Base-by-base conservation (phyloP, 2,113 vertebrate genomes). In the Zosterops pallidus region DNA sequence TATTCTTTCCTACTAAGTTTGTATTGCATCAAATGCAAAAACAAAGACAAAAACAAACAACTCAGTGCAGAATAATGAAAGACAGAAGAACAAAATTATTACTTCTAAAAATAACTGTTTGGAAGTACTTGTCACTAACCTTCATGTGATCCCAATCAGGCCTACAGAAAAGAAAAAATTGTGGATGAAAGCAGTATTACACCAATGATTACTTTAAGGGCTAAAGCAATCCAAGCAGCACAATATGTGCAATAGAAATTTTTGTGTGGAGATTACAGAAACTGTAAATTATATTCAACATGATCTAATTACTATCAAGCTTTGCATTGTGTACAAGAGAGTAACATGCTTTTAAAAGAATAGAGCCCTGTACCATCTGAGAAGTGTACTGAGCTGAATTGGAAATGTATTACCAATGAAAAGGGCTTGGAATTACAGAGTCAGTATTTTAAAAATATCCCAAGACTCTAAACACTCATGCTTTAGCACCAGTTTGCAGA, bases 91-190 rank as follows among this genome's bases (percentile, higher is more conserved):
- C 17, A 50, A 67, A 89, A 53, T 53, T 41, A 24, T 44, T 89
- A 20, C 22, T 70, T 87, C 26, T 24, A 80, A 57, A 89, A 71
- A n/a, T 49, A 82, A 33, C 33, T 95, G 29, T 82, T 53, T 71
- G 47, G 49, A 89, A 93, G 62, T 59, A 64, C 56, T 89, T 87
- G 46, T n/a, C 26, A 75, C 62, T 88, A 87, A 72, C 47, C 28
- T 95, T 75, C 62, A 25, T 57, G 53, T 80, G 19, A 82, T 83
- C 31, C 42, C 52, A 44, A 15, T 87, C 50, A 94, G 52, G 39
- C 65, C 59, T 69, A 42, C n/a, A 53, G 52, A 47, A 57, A 69
- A n/a, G n/a, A 59, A 46, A 89, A 75, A 53, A 71, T 4, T 22
- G 31, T 68, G 37, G 35, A 14, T 79, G 31, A 33, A 82, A 91